These are phyloP conservation scores for Coreoperca whiteheadi DNA, from an alignment of 2,113 vertebrate species.

Conservation along the genomic window DNA sequence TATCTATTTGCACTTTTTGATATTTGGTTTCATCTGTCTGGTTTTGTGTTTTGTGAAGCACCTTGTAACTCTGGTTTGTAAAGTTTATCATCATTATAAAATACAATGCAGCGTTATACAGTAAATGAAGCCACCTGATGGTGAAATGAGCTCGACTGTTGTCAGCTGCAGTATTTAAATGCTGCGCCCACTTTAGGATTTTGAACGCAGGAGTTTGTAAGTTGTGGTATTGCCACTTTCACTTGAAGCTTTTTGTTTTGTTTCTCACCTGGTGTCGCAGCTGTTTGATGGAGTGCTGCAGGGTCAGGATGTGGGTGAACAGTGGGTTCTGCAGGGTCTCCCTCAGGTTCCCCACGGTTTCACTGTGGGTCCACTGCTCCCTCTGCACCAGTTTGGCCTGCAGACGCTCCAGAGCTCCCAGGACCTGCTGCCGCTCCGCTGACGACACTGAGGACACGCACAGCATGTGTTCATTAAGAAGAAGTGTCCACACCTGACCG, in stretches of 20 bases:
- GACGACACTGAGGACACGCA: constrained; percentile 68
- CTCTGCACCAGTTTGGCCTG: constrained; percentile 89
- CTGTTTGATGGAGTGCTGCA: constrained; percentile 95
- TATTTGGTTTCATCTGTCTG: too few relatives aligned
- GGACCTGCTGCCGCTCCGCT: constrained; percentile 91
- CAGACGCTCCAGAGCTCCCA: constrained; percentile 92
- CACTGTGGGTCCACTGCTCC: constrained; percentile 90
- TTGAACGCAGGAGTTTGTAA: too few relatives aligned
- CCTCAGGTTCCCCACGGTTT: constrained; percentile 84
- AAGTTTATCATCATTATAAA: too few relatives aligned
- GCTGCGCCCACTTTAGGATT: too few relatives aligned
- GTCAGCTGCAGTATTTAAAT: too few relatives aligned
- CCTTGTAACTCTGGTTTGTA: too few relatives aligned
- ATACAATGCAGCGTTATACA: too few relatives aligned
- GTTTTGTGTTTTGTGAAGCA: too few relatives aligned
- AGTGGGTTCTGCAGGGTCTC: constrained; percentile 91
- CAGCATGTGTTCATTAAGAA: not conserved
- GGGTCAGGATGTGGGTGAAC: constrained; percentile 93
- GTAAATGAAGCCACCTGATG: too few relatives aligned
- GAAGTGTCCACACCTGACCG: not conserved
- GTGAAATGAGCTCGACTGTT: too few relatives aligned
- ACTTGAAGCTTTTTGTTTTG: not conserved
- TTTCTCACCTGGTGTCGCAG: constrained; percentile 87
- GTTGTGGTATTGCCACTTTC: too few relatives aligned
- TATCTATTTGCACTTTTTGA: too few relatives aligned